Base-by-base conservation (phyloP, 1,140 invertebrate species). In the Calliphora vicina region DNA sequence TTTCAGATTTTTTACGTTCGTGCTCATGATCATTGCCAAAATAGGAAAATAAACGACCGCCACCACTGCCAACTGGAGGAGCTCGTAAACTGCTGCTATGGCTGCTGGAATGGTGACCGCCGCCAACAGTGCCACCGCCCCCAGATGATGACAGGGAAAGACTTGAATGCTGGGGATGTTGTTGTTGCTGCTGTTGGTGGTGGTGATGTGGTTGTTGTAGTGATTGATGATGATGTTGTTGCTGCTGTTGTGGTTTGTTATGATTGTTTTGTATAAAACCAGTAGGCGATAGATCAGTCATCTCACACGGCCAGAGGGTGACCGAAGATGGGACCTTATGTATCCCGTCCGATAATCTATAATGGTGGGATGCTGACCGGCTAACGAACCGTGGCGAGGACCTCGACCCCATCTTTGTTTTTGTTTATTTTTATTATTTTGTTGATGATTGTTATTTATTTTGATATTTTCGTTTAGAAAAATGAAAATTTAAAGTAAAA, bases 241-340 rank as follows among this genome's bases (percentile, higher is more conserved):
- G 82, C 29, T 61, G 76, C 85, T 76, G 80, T 9, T 74, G 73
- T 29, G 74, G 71, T 23, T 80, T 57, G 20, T 74, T 73, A 10
- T 84, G 82, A 35, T 83, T 72, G 67, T 83, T 87, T 86, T 88
- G 87, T 85, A 90, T 84, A 86, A 87, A 88, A 84, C 87, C 87
- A 85, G 88, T 89, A 84, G 89, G 89, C 87, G 89, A 90, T 86
- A 88, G 85, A 86, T 90, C 89, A 89, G 89, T 90, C 89, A 90
- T 90, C 89, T 90, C 89, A 90, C 89, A 88, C 89, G 89, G 88
- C 89, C 89, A 87, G 96, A 97, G 61, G 96, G 96, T 87, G 96
- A 97, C 78, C 96, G 93, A 86, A 97, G 93, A 91, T 97, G 96
- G 82, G 96, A 97, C 86, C 96, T 94, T 88, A 97, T 97, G 91